Evolutionary conservation across 2,888 invertebrate genomes (phyloP).

Genomic region (Autographa gamma): DNA sequence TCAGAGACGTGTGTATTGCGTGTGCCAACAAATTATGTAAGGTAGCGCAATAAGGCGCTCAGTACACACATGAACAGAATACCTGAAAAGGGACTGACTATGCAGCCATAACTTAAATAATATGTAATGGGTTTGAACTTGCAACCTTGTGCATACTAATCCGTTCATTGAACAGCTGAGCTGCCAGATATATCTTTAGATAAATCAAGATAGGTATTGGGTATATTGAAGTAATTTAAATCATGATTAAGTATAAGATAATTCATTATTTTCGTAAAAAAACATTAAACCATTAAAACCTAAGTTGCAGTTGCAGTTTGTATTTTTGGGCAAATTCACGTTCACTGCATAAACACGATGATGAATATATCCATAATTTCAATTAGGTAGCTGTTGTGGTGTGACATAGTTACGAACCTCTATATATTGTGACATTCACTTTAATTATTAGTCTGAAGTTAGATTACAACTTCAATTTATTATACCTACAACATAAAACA

Average conservation of each 20-base stretch:
- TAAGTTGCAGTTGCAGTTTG: too few relatives aligned
- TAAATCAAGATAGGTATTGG: too few relatives aligned
- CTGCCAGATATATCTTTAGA: too few relatives aligned
- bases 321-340: background rate
- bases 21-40: constrained; percentile 24
- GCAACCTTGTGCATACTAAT: too few relatives aligned
- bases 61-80: constrained; percentile 32
- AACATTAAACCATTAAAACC: too few relatives aligned
- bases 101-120: background rate
- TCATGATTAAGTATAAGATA: too few relatives aligned
- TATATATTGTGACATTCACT: background rate
- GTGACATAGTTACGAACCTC: background rate
- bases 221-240: too few relatives aligned
- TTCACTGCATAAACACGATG: too few relatives aligned
- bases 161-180: too few relatives aligned
- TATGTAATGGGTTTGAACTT: background rate
- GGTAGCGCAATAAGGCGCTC: constrained; percentile 23
- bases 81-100: background rate
- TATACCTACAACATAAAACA: background rate
- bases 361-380: too few relatives aligned
- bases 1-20: constrained; percentile 3
- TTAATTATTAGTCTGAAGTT: constrained; percentile 6
- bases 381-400: too few relatives aligned
- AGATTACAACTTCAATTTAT: background rate
- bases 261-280: too few relatives aligned